A percentile compares a stretch with the other conserved stretches of the same genome.
phyloP scores from a whole-genome alignment of 2,113 vertebrate genomes.

The Bombycilla garrulus region DNA sequence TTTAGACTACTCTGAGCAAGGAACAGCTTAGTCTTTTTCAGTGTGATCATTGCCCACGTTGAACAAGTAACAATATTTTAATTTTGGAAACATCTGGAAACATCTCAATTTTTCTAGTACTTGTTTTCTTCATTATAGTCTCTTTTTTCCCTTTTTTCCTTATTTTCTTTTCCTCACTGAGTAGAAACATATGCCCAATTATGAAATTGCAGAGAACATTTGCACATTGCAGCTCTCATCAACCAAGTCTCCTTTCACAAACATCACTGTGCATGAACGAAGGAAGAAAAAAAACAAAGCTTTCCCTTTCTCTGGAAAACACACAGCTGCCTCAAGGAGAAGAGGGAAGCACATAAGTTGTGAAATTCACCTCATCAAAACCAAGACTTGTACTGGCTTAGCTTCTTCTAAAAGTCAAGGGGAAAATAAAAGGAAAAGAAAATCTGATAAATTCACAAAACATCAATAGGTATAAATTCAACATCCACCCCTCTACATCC shows the following conservation, averaged over 20 bases:
- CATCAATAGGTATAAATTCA: not conserved
- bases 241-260: not conserved
- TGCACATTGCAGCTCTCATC: not conserved
- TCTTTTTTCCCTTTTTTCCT: not conserved
- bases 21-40: not conserved
- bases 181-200: not conserved
- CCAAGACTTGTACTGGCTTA: not conserved
- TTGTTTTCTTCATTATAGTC: not conserved
- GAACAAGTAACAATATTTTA: not conserved
- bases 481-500: not conserved
- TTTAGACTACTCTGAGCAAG: conserved; percentile 16
- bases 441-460: not conserved
- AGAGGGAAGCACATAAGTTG: not conserved
- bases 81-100: not conserved
- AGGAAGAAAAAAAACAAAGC: not conserved
- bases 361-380: not conserved
- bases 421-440: not conserved
- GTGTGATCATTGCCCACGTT: not conserved
- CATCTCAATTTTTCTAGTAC: not conserved
- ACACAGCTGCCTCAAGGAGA: not conserved
- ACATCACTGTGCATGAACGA: not conserved
- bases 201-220: not conserved
- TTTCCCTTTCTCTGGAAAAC: not conserved
- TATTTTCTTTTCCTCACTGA: not conserved
- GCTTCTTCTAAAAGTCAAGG: not conserved